Evolutionary conservation across 2,888 invertebrate genomes (phyloP), one percentile per base, ranked within the genome.

Genomic region (Tanypteryx hageni): DNA sequence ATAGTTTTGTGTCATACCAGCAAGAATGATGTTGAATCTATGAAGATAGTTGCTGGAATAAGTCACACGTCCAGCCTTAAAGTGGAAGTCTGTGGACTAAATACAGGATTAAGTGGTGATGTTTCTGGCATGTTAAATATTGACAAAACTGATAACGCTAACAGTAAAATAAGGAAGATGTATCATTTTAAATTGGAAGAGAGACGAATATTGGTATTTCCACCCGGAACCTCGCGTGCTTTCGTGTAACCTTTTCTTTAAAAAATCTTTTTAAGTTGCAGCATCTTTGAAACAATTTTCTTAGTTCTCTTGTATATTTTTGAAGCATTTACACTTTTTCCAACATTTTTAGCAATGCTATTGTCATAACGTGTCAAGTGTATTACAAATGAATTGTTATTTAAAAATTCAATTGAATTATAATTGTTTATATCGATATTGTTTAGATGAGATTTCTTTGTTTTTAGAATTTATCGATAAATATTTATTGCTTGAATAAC

Each of bases 131-230:
- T 96, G 93, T 94, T 97, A 93, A 96, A 95, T 93, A 95, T 98
- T 83, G 95, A 93, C 95, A 94, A 94, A 95, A 91, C 94, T 94
- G 92, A 84, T 92, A 91, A 81, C 91, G 22, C 61, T 58, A 76
- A 81, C 93, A 92, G 22, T 83, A 92, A 85, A 93, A 58, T 92
- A 89, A 92, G 76, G 92, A 59, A 84, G 93, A 94, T 93, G 93
- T 97, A 96, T 94, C 95, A 97, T 92, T 98, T 96, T 94, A 97
- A 97, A 95, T 96, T 97, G 93, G 96, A 96, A 94, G 97, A 98
- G 94, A 96, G 97, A 94, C 97, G 97, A 94, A 96, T 98, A 5
- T 97, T 97, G 94, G 96, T 97, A 83, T 97, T 97, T 94, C 96
- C 96, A 93, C 97, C 97, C 2, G 98, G 98, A 81, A 96, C 95